phyloP scores from a whole-genome alignment of 2,888 invertebrate species.

The Gisinianus flammeolus region DNA sequence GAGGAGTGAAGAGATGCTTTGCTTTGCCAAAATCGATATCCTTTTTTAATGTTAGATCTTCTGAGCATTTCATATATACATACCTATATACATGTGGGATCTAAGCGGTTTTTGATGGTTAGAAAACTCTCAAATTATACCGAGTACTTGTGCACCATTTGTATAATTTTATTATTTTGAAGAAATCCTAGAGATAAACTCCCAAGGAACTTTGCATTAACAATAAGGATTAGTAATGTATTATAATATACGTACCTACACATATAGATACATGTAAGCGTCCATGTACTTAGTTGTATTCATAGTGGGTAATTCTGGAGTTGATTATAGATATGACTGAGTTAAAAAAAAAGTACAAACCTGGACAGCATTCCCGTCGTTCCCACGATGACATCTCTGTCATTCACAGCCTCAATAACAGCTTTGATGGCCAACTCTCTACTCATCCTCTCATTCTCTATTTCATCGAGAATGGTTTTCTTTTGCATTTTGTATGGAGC shows the following conservation, averaged over 20 bases:
- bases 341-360: constrained; percentile 31
- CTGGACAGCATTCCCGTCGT: constrained; percentile 64
- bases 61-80: neutral
- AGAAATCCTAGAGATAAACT: no score
- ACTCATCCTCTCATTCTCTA: constrained; percentile 59
- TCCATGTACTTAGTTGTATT: no score
- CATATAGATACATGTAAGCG: no score
- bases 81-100: neutral
- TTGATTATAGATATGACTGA: neutral
- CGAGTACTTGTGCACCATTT: neutral
- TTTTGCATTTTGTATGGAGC: constrained; percentile 60
- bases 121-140: neutral
- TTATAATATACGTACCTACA: no score
- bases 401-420: constrained; percentile 60
- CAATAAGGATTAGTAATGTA: no score
- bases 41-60: neutral
- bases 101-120: neutral
- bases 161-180: constrained; percentile 12
- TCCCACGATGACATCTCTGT: constrained; percentile 62
- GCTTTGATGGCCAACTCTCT: constrained; percentile 62
- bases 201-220: no score
- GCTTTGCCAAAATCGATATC: constrained; percentile 19
- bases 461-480: constrained; percentile 47
- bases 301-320: neutral
- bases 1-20: neutral